Base-by-base conservation (phyloP, 2,797 vertebrate species). In the Onychomys arenicola region DNA sequence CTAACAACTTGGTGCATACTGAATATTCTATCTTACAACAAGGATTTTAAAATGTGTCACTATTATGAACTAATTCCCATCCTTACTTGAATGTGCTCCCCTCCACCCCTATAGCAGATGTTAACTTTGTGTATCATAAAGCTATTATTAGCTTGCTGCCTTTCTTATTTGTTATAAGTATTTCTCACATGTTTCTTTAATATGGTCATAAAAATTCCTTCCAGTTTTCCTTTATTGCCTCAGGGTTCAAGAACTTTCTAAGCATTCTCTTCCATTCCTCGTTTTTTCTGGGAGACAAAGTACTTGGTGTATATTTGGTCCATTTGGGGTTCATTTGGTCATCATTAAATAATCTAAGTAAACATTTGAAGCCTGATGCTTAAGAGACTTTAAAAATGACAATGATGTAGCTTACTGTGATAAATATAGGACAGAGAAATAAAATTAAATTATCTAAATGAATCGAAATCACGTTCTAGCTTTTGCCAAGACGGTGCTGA, bases 41-140 rank as follows among this genome's bases (percentile, higher is more conserved):
- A n/a, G 86, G 69, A 93, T 27, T 89, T 87, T 93, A 92, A 95
- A 94, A 96, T 87, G 52, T 87, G 78, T 84, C 43, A 57, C 87
- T 49, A 76, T 90, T 25, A 61, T 23, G 19, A 21, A 95, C 87
- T 91, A 77, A 96, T 93, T 76, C 63, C 95, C 73, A 63, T 25
- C 61, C 59, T 75, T 91, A 69, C 59, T 93, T 80, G 43, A 87
- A 63, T 95, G 91, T 93, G 93, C 89, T 95, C 32, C 75, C 90
- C 82, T 83, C 90, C 96, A 97, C 88, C 85, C 89, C 89, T 89
- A 27, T 21, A 91, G 89, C 94, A 97, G 69, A 96, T 96, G 93
- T 73, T 95, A 97, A 94, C 87, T 97, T 95, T 97, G 95, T 94
- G 93, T 93, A 93, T 93, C 96, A 95, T 85, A 82, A 92, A 81